A percentile compares a stretch with the other conserved stretches of the same genome.
Evolutionary conservation across 2,113 vertebrate genomes (phyloP).

Genomic region (Glaucidium brasilianum): DNA sequence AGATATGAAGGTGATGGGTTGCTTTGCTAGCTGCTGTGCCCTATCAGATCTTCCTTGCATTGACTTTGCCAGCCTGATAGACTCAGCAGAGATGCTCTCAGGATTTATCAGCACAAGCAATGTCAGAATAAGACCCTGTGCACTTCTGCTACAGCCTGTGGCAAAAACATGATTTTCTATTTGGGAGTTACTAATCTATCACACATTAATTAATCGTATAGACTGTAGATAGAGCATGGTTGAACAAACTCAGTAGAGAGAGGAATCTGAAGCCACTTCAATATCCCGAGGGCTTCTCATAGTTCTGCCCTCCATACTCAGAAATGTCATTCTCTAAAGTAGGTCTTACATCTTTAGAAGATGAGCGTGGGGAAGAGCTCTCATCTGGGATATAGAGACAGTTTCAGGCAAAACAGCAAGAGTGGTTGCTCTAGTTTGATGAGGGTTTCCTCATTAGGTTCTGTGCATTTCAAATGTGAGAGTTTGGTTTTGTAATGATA

Average conservation of each 20-base stretch:
- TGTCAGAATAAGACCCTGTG: background rate
- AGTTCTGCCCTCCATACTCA: slow-evolving; percentile 21
- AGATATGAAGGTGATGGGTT: background rate
- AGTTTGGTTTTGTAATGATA: slow-evolving; percentile 17
- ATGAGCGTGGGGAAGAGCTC: background rate
- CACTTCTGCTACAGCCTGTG: background rate
- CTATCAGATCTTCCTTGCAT: background rate
- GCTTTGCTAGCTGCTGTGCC: background rate
- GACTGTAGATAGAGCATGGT: background rate
- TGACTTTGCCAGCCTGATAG: background rate
- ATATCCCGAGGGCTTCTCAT: background rate
- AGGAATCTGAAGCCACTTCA: background rate
- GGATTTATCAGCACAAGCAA: background rate
- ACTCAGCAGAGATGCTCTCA: background rate
- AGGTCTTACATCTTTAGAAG: slow-evolving; percentile 38
- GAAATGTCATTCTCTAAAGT: slow-evolving; percentile 33
- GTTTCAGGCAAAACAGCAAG: slow-evolving; percentile 38
- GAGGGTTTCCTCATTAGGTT: slow-evolving; percentile 38
- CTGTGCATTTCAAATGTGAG: slow-evolving; percentile 2
- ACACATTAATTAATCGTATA: slow-evolving; percentile 41
- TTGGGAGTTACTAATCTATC: slow-evolving; percentile 50
- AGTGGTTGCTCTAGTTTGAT: slow-evolving; percentile 39
- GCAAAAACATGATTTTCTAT: slow-evolving; percentile 23
- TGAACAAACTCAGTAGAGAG: background rate
- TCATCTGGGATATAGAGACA: slow-evolving; percentile 5